phyloP scores from a whole-genome alignment of 2,113 vertebrate genomes.

The Pipra filicauda region DNA sequence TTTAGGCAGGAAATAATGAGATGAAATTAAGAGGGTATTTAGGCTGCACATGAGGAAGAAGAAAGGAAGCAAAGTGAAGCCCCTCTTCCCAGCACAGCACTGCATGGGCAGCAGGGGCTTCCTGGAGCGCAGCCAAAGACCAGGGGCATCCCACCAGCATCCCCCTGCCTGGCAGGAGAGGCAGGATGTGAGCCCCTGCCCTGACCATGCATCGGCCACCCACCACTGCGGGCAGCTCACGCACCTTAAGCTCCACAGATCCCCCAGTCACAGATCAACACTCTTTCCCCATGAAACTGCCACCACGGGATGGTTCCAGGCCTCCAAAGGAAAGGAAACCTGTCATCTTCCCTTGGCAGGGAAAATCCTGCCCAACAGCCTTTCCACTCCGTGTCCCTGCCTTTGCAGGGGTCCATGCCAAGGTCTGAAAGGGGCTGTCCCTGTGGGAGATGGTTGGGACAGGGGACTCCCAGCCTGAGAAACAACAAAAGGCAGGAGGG shows the following conservation, averaged over 20 bases:
- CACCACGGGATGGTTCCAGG: fast-evolving
- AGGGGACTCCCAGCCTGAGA: not conserved
- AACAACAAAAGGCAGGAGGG: slow-evolving; percentile 6
- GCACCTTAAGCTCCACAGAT: not conserved
- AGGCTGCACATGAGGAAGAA: not conserved
- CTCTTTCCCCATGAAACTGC: fast-evolving
- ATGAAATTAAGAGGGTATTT: slow-evolving; percentile 54
- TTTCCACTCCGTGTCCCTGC: not conserved
- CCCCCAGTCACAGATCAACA: fast-evolving
- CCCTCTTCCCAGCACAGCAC: not conserved
- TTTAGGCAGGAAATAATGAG: slow-evolving; percentile 62
- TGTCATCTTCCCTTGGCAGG: not conserved
- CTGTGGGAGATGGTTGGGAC: not conserved
- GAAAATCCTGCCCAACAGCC: not conserved
- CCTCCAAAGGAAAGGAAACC: not conserved
- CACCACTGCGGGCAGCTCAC: not conserved
- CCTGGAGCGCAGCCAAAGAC: not conserved
- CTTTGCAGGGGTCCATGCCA: not conserved
- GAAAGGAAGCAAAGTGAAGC: not conserved
- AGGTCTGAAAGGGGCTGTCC: not conserved
- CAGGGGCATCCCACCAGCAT: not conserved
- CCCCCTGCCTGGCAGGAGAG: not conserved
- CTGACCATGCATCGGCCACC: not conserved
- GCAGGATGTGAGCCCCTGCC: not conserved
- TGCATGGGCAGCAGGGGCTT: not conserved